Evolutionary conservation across 2,888 invertebrate genomes (phyloP).

Genomic region (Coleophora flavipennella): DNA sequence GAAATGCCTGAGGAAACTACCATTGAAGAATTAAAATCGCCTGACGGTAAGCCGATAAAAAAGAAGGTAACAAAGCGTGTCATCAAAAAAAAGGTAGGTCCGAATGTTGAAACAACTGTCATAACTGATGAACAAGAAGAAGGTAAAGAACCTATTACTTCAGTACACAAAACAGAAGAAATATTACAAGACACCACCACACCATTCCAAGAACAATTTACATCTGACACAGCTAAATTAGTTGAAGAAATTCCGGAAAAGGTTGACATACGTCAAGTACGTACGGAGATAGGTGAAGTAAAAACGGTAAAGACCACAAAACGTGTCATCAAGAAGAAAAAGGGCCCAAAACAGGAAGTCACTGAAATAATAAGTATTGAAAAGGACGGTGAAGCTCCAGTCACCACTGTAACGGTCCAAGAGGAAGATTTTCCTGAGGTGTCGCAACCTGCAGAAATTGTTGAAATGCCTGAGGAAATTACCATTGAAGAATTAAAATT

Average conservation of each 20-base stretch:
- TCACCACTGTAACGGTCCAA: conserved; percentile 14
- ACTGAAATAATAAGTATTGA: conserved; percentile 18
- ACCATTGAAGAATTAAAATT: too few species aligned
- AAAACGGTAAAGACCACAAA: conserved; percentile 32
- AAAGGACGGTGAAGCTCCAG: conserved; percentile 21
- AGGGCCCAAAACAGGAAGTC: conserved; percentile 26
- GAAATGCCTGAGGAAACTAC: conserved; percentile 27
- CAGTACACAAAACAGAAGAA: conserved; percentile 15
- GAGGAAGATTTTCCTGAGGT: conserved; percentile 13
- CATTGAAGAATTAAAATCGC: conserved; percentile 1
- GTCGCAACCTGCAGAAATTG: too few species aligned
- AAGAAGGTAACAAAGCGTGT: conserved; percentile 29
- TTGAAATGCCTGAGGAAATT: too few species aligned
- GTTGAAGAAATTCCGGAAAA: conserved; percentile 19
- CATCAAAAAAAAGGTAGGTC: conserved; percentile 30
- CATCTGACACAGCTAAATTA: conserved; percentile 21
- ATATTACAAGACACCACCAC: conserved; percentile 26
- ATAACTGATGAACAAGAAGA: conserved; percentile 32
- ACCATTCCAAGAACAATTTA: conserved; percentile 13
- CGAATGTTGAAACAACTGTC: conserved; percentile 35
- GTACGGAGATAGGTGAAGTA: conserved; percentile 16
- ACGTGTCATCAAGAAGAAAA: conserved; percentile 30
- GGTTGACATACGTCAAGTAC: conserved; percentile 7
- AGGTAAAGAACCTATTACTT: conserved; percentile 16
- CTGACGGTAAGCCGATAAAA: conserved; percentile 20